Evolutionary conservation across 2,797 vertebrate species (phyloP).

Genomic region (Macroramphosus scolopax): DNA sequence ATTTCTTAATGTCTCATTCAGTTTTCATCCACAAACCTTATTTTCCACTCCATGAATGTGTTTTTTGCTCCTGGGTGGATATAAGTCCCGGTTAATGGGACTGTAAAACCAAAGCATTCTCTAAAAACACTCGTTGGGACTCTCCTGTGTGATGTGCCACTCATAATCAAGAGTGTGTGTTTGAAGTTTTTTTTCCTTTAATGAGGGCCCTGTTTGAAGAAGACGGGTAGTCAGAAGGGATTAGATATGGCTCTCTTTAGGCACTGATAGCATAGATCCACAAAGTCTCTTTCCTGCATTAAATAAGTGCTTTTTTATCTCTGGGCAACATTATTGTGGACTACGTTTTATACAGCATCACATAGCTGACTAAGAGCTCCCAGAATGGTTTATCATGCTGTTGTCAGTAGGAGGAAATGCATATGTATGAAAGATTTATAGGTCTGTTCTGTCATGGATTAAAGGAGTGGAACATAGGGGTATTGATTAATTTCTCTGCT

Average conservation of each 20-base stretch:
- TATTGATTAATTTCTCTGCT: conserved; percentile 26
- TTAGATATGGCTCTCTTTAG: conserved; percentile 49
- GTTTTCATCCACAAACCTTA: conserved; percentile 6
- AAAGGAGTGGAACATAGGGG: conserved; percentile 7
- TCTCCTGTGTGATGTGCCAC: conserved; percentile 56
- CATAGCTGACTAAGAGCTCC: conserved; percentile 25
- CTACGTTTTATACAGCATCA: conserved; percentile 3
- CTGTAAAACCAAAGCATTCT: conserved; percentile 24
- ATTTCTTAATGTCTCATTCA: conserved; percentile 14
- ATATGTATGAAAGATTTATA: conserved; percentile 37
- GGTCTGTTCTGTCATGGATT: conserved; percentile 5
- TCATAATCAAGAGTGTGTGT: conserved; percentile 51
- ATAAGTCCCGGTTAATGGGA: conserved; percentile 26
- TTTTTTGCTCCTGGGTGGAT: neutral
- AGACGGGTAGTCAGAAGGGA: conserved; percentile 43
- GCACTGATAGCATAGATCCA: conserved; percentile 34
- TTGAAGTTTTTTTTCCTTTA: conserved; percentile 69
- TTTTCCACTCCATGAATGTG: conserved; percentile 29
- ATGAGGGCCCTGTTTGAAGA: conserved; percentile 61
- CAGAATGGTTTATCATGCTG: conserved; percentile 22
- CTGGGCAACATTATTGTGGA: conserved; percentile 14
- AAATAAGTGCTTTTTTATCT: conserved; percentile 29
- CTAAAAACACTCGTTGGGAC: conserved; percentile 19
- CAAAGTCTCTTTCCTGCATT: conserved; percentile 33
- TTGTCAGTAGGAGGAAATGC: conserved; percentile 20